Conservation (phyloP, 2,888 invertebrate species). For the Cenopis cana region DNA sequence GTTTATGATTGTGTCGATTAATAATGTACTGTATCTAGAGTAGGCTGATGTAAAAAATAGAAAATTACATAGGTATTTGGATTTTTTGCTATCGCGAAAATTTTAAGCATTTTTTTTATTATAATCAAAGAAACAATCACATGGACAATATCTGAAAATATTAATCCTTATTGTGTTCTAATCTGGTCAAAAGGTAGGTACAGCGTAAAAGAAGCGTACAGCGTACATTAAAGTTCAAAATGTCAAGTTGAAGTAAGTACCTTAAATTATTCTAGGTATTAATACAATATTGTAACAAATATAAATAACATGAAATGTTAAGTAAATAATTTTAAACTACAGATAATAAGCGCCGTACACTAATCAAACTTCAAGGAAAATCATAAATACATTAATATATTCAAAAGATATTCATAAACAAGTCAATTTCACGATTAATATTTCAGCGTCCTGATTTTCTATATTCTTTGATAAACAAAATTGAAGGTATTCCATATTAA, state of each 20-base stretch:
- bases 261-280: not conserved
- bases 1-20: too few species aligned
- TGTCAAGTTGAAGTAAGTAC: not conserved
- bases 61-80: too few species aligned
- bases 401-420: slow-evolving; percentile 31
- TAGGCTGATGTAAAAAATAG: too few species aligned
- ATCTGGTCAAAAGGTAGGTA: too few species aligned
- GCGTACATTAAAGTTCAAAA: not conserved
- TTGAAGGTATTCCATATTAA: slow-evolving; percentile 8
- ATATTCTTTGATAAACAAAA: slow-evolving; percentile 32
- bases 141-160: too few species aligned
- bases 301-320: not conserved
- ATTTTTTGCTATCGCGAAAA: too few species aligned
- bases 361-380: slow-evolving; percentile 23
- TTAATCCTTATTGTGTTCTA: too few species aligned
- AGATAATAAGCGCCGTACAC: not conserved
- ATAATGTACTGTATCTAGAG: too few species aligned
- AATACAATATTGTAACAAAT: not conserved
- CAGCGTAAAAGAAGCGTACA: too few species aligned
- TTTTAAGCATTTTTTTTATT: too few species aligned
- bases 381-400: slow-evolving; percentile 38
- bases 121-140: too few species aligned
- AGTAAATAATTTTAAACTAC: not conserved
- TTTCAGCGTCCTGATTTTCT: slow-evolving; percentile 25
- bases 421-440: slow-evolving; percentile 37